phyloP scores from a whole-genome alignment of 1,140 invertebrate species.

The Macrobrachium rosenbergii region DNA sequence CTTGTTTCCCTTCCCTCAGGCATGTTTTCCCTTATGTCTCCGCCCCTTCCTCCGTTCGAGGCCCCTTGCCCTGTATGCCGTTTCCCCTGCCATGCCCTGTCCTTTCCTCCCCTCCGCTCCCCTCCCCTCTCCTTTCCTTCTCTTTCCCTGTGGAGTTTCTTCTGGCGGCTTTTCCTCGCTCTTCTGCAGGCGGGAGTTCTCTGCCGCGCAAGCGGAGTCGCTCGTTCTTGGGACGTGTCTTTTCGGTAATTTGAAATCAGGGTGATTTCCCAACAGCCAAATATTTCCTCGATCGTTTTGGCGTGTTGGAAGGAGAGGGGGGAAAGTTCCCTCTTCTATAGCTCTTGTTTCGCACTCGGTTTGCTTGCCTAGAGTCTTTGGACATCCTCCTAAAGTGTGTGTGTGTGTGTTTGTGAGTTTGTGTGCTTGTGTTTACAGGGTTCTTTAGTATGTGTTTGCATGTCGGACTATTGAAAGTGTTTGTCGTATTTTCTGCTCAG shows the following conservation, averaged over 20 bases:
- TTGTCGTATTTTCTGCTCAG: neutral
- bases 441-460: neutral
- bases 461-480: neutral
- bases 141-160: neutral
- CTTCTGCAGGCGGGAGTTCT: neutral
- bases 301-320: too few relatives aligned
- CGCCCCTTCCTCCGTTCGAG: neutral
- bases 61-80: neutral
- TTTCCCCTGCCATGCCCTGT: neutral
- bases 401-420: slow-evolving; percentile 10
- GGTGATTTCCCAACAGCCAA: too few relatives aligned
- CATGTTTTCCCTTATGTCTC: neutral
- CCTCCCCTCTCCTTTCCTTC: neutral
- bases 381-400: neutral
- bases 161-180: neutral
- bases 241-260: too few relatives aligned
- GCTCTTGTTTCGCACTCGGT: neutral
- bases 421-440: neutral
- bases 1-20: neutral
- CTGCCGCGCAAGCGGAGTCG: neutral
- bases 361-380: too few relatives aligned
- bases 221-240: neutral
- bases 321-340: neutral
- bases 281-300: too few relatives aligned
- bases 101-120: neutral